Percentiles rank a stretch among this genome's conserved stretches.
phyloP scores from a whole-genome alignment of 2,888 invertebrate species.

The Lycia hirtaria region DNA sequence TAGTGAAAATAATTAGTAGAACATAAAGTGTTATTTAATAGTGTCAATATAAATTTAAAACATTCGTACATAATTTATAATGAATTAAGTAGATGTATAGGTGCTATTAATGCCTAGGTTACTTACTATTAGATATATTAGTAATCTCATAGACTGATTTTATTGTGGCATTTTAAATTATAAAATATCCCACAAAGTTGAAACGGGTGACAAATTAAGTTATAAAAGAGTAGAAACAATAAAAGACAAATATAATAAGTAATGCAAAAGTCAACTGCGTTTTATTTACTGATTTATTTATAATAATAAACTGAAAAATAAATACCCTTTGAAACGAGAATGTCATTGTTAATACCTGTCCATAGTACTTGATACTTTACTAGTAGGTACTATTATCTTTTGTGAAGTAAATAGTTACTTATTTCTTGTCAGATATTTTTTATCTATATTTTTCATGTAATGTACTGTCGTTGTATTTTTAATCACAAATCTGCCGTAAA shows the following conservation, averaged over 20 bases:
- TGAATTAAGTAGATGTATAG: not conserved
- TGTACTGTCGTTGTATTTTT: too few species aligned
- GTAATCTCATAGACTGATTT: constrained; percentile 25
- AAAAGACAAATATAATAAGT: constrained; percentile 1
- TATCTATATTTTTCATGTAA: too few species aligned
- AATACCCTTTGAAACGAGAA: too few species aligned
- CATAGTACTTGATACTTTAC: too few species aligned
- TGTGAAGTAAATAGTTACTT: too few species aligned
- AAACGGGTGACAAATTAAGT: constrained; percentile 8
- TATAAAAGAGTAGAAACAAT: not conserved
- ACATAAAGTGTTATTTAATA: too few species aligned
- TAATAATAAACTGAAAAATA: too few species aligned
- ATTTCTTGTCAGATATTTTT: too few species aligned
- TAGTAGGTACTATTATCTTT: too few species aligned
- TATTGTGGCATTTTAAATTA: constrained; percentile 18
- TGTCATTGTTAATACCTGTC: too few species aligned
- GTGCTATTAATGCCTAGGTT: constrained; percentile 3
- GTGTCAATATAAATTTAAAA: not conserved
- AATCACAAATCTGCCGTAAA: too few species aligned
- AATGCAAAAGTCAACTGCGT: not conserved
- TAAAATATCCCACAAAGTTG: not conserved
- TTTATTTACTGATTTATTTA: not conserved
- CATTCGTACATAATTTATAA: not conserved
- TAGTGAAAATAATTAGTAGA: not conserved
- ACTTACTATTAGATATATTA: not conserved